Conservation (phyloP, 2,113 vertebrate genomes). For the Caracal caracal region DNA sequence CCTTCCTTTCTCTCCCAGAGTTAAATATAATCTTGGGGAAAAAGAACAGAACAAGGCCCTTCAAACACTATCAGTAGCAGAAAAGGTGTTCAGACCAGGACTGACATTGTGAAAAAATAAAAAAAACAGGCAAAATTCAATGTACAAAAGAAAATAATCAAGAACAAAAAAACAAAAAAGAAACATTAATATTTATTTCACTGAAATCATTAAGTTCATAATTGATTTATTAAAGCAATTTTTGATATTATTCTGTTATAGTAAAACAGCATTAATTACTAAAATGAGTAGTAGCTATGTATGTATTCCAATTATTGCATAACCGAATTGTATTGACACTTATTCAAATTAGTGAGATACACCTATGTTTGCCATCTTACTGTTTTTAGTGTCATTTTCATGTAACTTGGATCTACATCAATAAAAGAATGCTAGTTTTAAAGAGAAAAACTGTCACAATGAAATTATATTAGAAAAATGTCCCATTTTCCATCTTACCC, state of each 20-base stretch:
- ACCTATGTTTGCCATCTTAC: neutral
- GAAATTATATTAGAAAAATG: constrained; percentile 60
- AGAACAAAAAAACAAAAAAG: constrained; percentile 1
- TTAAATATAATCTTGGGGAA: neutral
- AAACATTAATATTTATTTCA: constrained; percentile 1
- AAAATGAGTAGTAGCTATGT: neutral
- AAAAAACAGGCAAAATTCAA: neutral
- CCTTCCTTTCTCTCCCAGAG: neutral
- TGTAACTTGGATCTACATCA: constrained; percentile 4
- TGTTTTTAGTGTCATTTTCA: constrained; percentile 11
- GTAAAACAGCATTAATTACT: constrained; percentile 18
- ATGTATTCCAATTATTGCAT: neutral
- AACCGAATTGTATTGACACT: neutral
- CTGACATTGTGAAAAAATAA: neutral
- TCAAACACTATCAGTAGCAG: neutral
- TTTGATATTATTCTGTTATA: constrained; percentile 29
- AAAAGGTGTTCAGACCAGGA: neutral
- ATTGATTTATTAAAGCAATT: constrained; percentile 14
- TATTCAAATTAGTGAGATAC: neutral
- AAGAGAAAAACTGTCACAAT: constrained; percentile 48
- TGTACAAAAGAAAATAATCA: neutral
- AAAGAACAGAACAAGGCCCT: neutral
- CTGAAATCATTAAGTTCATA: neutral
- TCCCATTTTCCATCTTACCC: constrained; percentile 40
- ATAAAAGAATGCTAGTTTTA: constrained; percentile 53